Conservation (phyloP, 2,888 invertebrate species). For the Drosophila algonquin region DNA sequence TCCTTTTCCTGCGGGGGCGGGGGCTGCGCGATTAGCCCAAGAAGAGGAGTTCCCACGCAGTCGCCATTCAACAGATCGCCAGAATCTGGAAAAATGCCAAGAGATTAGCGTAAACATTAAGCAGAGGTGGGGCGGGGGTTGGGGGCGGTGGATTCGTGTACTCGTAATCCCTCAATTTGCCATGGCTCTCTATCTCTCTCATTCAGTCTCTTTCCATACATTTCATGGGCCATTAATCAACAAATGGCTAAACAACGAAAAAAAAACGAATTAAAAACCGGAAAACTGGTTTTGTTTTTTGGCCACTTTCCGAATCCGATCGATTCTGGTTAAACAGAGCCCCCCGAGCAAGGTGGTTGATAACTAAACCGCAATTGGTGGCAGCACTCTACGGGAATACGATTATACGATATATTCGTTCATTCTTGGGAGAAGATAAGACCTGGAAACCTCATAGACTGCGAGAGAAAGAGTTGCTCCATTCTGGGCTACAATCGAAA, state of each 20-base stretch:
- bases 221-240: background rate
- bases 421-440: no score
- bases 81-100: background rate
- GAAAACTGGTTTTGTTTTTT: background rate
- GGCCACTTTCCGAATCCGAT: background rate
- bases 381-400: background rate
- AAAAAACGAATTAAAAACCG: background rate
- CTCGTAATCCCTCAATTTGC: background rate
- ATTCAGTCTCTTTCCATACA: background rate
- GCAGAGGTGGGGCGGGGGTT: background rate
- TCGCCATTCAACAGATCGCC: background rate
- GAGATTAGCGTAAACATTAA: background rate
- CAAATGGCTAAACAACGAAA: background rate
- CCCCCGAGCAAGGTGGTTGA: background rate
- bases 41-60: background rate
- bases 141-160: background rate
- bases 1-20: background rate
- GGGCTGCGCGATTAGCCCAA: background rate
- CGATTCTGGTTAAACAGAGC: background rate
- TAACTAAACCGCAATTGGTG: background rate
- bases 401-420: no score
- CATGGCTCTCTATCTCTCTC: background rate
- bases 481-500: no score
- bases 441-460: no score
- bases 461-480: no score